Evolutionary conservation across 2,888 invertebrate species (phyloP).

Genomic region (Leucania comma): DNA sequence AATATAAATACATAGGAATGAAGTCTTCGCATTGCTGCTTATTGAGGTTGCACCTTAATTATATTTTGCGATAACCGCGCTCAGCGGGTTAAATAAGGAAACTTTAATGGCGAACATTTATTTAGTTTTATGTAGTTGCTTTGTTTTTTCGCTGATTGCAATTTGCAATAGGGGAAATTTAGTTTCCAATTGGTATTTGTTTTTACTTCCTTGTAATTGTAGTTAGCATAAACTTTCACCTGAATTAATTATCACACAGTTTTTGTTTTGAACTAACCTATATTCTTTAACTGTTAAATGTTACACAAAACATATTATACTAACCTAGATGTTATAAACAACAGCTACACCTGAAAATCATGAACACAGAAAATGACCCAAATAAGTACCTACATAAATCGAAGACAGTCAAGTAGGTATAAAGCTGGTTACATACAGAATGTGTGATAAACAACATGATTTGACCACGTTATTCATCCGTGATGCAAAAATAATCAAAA

Average conservation of each 20-base stretch:
- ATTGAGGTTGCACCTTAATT: slow-evolving; percentile 80
- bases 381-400: slow-evolving; percentile 43
- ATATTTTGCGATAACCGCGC: slow-evolving; percentile 69
- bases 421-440: slow-evolving; percentile 31
- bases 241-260: neutral
- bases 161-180: slow-evolving; percentile 41
- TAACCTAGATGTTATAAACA: slow-evolving; percentile 22
- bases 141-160: slow-evolving; percentile 55
- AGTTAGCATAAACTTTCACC: neutral
- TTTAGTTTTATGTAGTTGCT: slow-evolving; percentile 55
- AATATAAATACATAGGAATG: slow-evolving; percentile 75
- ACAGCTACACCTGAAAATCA: slow-evolving; percentile 11
- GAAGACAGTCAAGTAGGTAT: slow-evolving; percentile 34
- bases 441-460: slow-evolving; percentile 54
- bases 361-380: slow-evolving; percentile 38
- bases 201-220: slow-evolving; percentile 6
- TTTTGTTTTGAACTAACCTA: neutral
- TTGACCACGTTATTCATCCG: slow-evolving; percentile 55
- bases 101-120: slow-evolving; percentile 60
- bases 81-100: slow-evolving; percentile 63
- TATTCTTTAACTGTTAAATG: neutral
- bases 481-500: slow-evolving; percentile 59
- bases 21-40: slow-evolving; percentile 74
- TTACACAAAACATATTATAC: slow-evolving; percentile 2
- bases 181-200: slow-evolving; percentile 25